Evolutionary conservation across 2,888 invertebrate genomes (phyloP), one percentile per base, ranked within the genome.

Genomic region (Mimas tiliae): DNA sequence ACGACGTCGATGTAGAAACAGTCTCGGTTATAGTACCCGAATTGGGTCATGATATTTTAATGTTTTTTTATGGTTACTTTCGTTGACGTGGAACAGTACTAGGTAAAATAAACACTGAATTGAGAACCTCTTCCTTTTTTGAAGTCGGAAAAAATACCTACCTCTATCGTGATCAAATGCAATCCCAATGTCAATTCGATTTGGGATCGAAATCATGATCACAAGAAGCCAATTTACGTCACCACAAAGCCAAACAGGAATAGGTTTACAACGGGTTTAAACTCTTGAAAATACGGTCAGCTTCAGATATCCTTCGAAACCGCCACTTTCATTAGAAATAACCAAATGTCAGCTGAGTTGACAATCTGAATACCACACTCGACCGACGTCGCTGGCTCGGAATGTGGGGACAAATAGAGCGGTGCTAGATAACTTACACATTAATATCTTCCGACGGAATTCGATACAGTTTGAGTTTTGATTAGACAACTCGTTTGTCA

Each of bases 341-440:
- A 71, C 69, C 65, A 71, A 75, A 78, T 79, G 81, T 79, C 78
- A 79, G 78, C 77, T 71, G 75, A 66, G 72, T 78, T 77, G 80
- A 79, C 78, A 79, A 74, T 77, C 72, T 67, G 71, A 77, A 82
- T 83, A 79, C 80, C 76, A 72, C 72, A 76, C 74, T 77, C 79
- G 75, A 71, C 78, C 76, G 74, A 79, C 75, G 77, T 78, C 72
- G 71, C 69, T 73, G 76, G 73, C 71, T 75, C 69, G 78, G 79
- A 82, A 80, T 82, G 77, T 78, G 67, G 75, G 77, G 76, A 78
- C 80, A 76, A 82, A 80, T 77, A 72, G 73, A 67, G 72, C 70
- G 78, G 74, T 76, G 48, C 48, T 19, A 21, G 58, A 16, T 38
- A 6, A 58, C 42, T 38, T 38, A 58, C 58, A 42, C 42, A 58